Conservation (phyloP, 2,113 vertebrate genomes). For the Dryoscopus gambensis region DNA sequence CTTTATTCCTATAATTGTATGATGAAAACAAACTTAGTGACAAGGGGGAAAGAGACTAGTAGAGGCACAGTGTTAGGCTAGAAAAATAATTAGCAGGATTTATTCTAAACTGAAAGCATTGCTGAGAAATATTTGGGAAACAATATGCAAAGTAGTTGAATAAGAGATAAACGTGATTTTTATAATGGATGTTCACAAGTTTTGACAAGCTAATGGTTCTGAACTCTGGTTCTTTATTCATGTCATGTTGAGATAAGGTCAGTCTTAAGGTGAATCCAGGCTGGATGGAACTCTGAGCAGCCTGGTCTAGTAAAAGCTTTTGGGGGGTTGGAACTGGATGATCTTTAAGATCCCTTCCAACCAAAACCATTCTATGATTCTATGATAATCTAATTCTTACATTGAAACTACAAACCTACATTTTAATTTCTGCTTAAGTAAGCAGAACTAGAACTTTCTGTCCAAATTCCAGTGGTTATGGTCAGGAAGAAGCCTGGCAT, state of each 20-base stretch:
- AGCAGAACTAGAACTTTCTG: neutral
- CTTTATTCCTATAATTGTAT: neutral
- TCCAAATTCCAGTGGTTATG: neutral
- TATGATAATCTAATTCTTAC: neutral
- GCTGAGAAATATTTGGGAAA: neutral
- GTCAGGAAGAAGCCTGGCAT: neutral
- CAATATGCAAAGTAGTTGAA: neutral
- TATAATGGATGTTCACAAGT: neutral
- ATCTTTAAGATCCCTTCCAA: neutral
- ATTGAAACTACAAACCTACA: neutral
- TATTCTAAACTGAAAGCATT: neutral
- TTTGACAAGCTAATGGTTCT: neutral
- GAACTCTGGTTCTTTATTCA: neutral
- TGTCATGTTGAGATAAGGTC: neutral
- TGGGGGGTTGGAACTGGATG: neutral
- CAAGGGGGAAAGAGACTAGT: neutral
- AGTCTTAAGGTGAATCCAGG: neutral
- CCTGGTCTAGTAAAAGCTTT: neutral
- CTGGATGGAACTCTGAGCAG: neutral
- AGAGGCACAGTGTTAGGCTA: neutral
- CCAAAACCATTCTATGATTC: neutral
- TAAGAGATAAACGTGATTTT: neutral
- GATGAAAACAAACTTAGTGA: neutral
- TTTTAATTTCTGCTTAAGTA: neutral
- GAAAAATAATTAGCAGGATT: neutral